Evolutionary conservation across 2,113 vertebrate genomes (phyloP).

Genomic region (Labeo catla): DNA sequence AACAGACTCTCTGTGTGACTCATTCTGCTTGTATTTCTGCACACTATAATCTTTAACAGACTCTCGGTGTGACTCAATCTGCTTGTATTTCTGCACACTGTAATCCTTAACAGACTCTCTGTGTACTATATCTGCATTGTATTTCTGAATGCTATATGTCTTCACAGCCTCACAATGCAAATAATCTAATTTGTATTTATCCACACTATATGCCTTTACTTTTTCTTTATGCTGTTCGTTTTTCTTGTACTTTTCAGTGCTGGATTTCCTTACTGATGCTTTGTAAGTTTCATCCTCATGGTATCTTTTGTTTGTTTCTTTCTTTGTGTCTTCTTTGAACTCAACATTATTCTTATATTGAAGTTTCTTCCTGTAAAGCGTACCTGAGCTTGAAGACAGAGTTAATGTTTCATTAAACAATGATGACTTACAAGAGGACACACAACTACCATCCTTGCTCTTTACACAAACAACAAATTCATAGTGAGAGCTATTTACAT

Average conservation of each 20-base stretch:
- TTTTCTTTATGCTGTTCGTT: too few relatives aligned
- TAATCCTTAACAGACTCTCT: background rate
- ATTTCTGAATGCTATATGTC: too few relatives aligned
- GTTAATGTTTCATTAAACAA: background rate
- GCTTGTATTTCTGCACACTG: background rate
- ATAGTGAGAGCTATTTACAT: background rate
- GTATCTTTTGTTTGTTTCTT: background rate
- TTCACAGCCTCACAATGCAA: too few relatives aligned
- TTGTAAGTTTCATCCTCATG: background rate
- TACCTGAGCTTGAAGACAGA: too few relatives aligned
- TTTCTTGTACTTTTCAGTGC: too few relatives aligned
- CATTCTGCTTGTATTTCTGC: background rate
- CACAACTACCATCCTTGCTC: accelerated
- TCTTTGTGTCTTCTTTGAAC: too few relatives aligned
- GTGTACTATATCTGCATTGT: too few relatives aligned
- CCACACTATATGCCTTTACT: too few relatives aligned
- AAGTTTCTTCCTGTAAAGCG: background rate
- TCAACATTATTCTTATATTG: too few relatives aligned
- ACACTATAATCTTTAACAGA: background rate
- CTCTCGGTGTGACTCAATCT: background rate
- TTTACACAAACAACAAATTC: background rate
- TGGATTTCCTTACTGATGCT: too few relatives aligned
- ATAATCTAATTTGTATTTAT: too few relatives aligned
- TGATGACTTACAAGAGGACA: background rate
- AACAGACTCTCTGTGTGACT: too few relatives aligned